These are phyloP conservation scores for Stenodema calcarata DNA, from an alignment of 2,888 invertebrate genomes.

Conservation along the genomic window DNA sequence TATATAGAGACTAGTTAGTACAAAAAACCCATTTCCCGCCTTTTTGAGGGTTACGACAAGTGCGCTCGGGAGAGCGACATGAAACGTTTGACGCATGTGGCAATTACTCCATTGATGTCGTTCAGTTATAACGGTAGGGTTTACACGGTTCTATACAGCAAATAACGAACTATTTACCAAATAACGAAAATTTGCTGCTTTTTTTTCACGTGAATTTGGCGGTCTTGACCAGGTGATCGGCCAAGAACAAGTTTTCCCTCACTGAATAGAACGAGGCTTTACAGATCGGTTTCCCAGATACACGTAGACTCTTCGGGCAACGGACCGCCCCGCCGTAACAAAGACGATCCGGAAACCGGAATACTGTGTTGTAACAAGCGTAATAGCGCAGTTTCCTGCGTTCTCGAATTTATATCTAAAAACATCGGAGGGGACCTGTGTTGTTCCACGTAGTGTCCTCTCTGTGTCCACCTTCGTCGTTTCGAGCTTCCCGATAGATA, in stretches of 20 bases:
- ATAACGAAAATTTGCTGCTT: too few relatives aligned
- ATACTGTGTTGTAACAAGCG: constrained; percentile 36
- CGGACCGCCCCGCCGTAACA: background rate
- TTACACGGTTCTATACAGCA: too few relatives aligned
- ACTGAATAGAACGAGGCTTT: background rate
- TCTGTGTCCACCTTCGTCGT: background rate
- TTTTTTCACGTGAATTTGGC: too few relatives aligned
- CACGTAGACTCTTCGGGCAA: background rate
- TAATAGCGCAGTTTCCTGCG: constrained; percentile 39
- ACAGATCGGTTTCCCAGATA: constrained; percentile 27
- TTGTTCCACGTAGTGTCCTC: background rate
- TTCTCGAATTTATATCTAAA: constrained; percentile 14
- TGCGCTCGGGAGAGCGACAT: too few relatives aligned
- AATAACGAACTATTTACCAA: too few relatives aligned
- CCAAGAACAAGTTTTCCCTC: background rate
- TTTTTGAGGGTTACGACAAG: too few relatives aligned
- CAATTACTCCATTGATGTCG: too few relatives aligned
- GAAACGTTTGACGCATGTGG: too few relatives aligned
- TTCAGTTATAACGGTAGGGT: too few relatives aligned
- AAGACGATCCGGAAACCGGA: constrained; percentile 35
- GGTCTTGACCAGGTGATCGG: too few relatives aligned
- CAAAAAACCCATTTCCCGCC: too few relatives aligned
- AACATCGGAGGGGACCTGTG: background rate
- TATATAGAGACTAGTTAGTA: too few relatives aligned
- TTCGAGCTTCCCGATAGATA: constrained; percentile 4